These are phyloP conservation scores for Baryphthengus martii DNA, from an alignment of 2,113 vertebrate species.

Conservation along the genomic window DNA sequence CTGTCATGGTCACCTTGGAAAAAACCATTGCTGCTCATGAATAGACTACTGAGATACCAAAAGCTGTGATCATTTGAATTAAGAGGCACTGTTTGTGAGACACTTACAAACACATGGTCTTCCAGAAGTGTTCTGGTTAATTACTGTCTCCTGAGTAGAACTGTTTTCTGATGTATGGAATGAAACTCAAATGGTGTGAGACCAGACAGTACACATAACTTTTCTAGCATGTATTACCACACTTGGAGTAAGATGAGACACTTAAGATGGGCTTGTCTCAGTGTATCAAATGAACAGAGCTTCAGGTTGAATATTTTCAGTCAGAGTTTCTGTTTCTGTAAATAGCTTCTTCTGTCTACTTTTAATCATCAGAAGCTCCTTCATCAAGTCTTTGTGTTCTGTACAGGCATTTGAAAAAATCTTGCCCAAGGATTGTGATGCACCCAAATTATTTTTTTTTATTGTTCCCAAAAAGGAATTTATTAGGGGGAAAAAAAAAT, in stretches of 20 bases:
- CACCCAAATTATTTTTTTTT: no score
- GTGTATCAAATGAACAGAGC: background rate
- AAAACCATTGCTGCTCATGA: background rate
- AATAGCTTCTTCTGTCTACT: background rate
- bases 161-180: background rate
- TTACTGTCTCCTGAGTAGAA: background rate
- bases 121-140: background rate
- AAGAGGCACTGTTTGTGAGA: background rate
- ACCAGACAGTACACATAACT: background rate
- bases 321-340: background rate
- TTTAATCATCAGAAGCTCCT: background rate
- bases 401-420: background rate
- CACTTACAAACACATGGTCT: background rate
- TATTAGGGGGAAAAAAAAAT: background rate
- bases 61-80: background rate
- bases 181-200: background rate
- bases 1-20: background rate
- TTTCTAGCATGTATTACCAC: background rate
- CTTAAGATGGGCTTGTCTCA: background rate
- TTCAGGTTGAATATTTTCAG: background rate
- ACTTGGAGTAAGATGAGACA: background rate
- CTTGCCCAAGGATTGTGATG: accelerated
- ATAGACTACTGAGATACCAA: background rate
- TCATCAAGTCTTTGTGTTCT: background rate
- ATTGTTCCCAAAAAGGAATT: background rate